Evolutionary conservation across 2,797 vertebrate species (phyloP).

Genomic region (Synaphobranchus kaupii): DNA sequence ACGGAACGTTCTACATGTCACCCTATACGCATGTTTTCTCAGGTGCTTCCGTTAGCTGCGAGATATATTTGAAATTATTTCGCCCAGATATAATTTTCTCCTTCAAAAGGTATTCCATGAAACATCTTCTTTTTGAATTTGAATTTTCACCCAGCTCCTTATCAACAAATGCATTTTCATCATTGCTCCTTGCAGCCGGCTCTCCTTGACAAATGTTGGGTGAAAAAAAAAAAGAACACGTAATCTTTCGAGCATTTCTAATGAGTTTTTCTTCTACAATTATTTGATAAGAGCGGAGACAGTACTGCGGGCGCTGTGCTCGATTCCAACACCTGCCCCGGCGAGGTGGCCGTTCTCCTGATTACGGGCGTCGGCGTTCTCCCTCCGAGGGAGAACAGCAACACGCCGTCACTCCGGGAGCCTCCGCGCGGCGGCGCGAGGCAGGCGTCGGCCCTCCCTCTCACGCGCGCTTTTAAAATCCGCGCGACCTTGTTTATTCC

Average conservation of each 20-base stretch:
- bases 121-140: conserved; percentile 62
- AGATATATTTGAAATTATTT: conserved; percentile 12
- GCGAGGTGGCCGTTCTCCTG: conserved; percentile 65
- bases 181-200: conserved; percentile 56
- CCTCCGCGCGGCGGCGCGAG: neutral
- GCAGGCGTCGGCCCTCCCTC: neutral
- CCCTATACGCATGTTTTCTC: neutral
- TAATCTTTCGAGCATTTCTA: conserved; percentile 85
- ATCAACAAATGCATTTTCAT: conserved; percentile 71
- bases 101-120: conserved; percentile 55
- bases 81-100: conserved; percentile 40
- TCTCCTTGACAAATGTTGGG: conserved; percentile 70
- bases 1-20: neutral
- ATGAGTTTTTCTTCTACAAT: conserved; percentile 85
- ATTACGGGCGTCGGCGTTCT: conserved; percentile 49
- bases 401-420: neutral
- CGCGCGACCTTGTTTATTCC: conserved; percentile 21
- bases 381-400: conserved; percentile 27
- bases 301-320: conserved; percentile 72
- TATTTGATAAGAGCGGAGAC: conserved; percentile 82
- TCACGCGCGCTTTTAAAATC: neutral
- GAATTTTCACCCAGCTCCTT: conserved; percentile 60
- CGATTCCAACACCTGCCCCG: conserved; percentile 71
- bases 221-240: conserved; percentile 63
- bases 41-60: neutral